Evolutionary conservation across 2,113 vertebrate genomes (phyloP), one percentile per base, ranked within the genome.

Genomic region (Apaloderma vittatum): DNA sequence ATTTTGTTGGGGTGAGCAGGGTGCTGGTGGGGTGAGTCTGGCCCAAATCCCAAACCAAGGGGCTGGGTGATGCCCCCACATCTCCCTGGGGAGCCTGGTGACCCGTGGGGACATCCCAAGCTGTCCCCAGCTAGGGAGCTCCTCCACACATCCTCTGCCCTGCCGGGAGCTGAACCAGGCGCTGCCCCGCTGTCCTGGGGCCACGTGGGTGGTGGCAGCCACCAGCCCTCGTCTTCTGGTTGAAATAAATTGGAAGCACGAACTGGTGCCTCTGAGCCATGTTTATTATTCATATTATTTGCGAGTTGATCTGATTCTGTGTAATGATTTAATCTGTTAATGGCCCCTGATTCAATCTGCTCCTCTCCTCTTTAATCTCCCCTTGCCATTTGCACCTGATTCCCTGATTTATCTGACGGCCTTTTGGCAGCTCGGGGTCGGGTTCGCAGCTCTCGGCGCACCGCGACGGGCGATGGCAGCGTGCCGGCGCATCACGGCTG

Each of bases 281-380:
- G 80, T 80, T 96, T 93, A 68, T 95, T 96, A 75, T 93, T 97
- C 91, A 57, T 57, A 32, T 91, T 95, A 89, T 91, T 95, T 82
- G 91, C 17, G 84, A 4, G 24, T 79, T 83, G 93, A 93, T 94
- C 90, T 95, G 96, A 91, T 93, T 85, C 84, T 8, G 1, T 54
- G 87, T 85, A 90, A 95, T 51, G 90, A 95, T 94, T 96, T 96
- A 97, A 97, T 96, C 96, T 90, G 92, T 73, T 96, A 96, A 97
- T 83, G 77, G 96, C 81, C 84, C 79, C 84, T 36, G 87, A 94
- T 88, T 91, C 90, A 82, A 88, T 90, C 87, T 72, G 77, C 93
- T 93, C 81, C 81, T 79, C 92, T 87, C 87, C 2, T 16, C 23
- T 88, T 78, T 90, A 72, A 95, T 92, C 90, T 90, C 67, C 92